phyloP scores from a whole-genome alignment of 2,888 invertebrate species.

The Cacoxenus indagator region DNA sequence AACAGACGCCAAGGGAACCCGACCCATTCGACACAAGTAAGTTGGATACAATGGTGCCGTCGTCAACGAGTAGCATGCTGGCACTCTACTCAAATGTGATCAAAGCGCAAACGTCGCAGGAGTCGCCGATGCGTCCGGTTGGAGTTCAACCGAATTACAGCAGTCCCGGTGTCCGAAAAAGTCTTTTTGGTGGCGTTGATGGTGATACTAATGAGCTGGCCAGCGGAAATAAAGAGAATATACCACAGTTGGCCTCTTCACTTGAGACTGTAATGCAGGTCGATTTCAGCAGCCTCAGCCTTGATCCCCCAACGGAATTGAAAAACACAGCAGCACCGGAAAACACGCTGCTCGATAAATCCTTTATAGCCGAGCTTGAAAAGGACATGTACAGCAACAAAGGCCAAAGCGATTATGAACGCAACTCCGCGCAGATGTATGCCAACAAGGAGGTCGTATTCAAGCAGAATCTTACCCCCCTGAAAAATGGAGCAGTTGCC shows the following conservation, averaged over 20 bases:
- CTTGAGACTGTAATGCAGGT: conserved; percentile 57
- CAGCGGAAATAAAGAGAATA: conserved; percentile 63
- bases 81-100: conserved; percentile 57
- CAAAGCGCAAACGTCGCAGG: conserved; percentile 32
- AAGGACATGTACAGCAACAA: conserved; percentile 73
- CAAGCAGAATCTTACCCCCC: conserved; percentile 66
- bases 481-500: conserved; percentile 46
- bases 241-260: conserved; percentile 46
- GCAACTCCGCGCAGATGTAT: conserved; percentile 67
- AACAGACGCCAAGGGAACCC: conserved; percentile 29
- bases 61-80: conserved; percentile 21
- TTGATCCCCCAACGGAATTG: conserved; percentile 47
- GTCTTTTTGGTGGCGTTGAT: conserved; percentile 46
- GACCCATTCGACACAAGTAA: conserved; percentile 80
- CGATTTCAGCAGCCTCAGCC: conserved; percentile 59
- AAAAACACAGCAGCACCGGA: not conserved
- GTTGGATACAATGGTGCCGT: conserved; percentile 31
- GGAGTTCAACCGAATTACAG: conserved; percentile 30
- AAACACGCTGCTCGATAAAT: conserved; percentile 70
- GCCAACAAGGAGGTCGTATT: conserved; percentile 63
- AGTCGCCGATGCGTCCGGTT: conserved; percentile 2
- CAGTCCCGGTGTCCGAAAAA: conserved; percentile 59
- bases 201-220: conserved; percentile 22
- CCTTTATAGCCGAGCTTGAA: conserved; percentile 77
- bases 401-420: conserved; percentile 67